Conservation (phyloP, 2,113 vertebrate species). For the Toxostoma redivivum region DNA sequence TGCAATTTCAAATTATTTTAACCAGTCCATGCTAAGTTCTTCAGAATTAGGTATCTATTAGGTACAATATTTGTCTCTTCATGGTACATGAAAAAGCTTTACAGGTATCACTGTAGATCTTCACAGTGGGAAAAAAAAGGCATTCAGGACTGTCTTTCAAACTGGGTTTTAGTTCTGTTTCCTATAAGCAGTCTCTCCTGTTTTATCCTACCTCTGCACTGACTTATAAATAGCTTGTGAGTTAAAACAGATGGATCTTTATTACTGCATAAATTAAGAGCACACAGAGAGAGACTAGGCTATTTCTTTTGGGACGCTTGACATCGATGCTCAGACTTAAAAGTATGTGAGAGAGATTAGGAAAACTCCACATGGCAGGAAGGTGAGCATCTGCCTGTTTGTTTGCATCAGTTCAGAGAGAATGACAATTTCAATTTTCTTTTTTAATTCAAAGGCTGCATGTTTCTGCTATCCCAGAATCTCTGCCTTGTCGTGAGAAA, state of each 20-base stretch:
- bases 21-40: background rate
- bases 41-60: background rate
- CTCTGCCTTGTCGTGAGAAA: constrained; percentile 92
- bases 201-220: background rate
- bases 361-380: background rate
- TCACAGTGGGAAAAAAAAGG: background rate
- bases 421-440: background rate
- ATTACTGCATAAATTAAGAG: background rate
- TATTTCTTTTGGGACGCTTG: background rate
- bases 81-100: background rate
- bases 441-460: constrained; percentile 78
- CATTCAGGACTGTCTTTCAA: background rate
- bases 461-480: constrained; percentile 89
- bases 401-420: background rate
- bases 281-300: background rate
- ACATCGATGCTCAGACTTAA: background rate
- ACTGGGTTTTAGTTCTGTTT: background rate
- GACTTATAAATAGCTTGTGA: background rate
- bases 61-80: background rate
- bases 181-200: fast-evolving
- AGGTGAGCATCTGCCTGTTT: background rate
- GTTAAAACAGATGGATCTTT: background rate
- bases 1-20: background rate
- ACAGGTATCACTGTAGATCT: background rate
- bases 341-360: background rate